phyloP scores from a whole-genome alignment of 1,140 invertebrate species.

The Telenomus remus region DNA sequence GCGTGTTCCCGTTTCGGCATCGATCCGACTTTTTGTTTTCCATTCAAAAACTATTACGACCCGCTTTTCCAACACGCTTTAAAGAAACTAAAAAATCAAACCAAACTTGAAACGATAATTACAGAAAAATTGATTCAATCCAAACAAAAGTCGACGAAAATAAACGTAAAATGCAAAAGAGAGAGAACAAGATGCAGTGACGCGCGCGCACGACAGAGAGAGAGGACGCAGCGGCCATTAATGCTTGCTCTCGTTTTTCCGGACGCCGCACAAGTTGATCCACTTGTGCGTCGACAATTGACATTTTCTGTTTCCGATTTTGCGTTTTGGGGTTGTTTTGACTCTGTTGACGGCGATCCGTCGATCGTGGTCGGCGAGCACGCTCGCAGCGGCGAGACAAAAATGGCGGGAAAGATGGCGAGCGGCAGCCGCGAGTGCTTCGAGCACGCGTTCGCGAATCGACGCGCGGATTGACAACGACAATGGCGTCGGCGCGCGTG shows the following conservation, averaged over 20 bases:
- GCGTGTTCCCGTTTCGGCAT: slow-evolving; percentile 40
- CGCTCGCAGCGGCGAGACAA: slow-evolving; percentile 1
- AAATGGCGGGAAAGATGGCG: slow-evolving; percentile 46
- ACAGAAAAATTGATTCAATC: no score
- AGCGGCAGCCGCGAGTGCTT: neutral
- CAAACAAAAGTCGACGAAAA: no score
- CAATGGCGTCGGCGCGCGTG: slow-evolving; percentile 3
- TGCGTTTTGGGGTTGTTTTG: no score
- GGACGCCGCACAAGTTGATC: slow-evolving; percentile 4
- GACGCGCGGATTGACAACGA: slow-evolving; percentile 9
- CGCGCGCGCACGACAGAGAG: slow-evolving; percentile 11
- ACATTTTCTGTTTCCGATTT: neutral
- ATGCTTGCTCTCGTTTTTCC: slow-evolving; percentile 21
- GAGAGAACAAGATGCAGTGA: slow-evolving; percentile 7
- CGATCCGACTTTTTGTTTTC: slow-evolving; percentile 7
- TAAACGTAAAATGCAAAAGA: neutral
- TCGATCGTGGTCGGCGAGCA: neutral
- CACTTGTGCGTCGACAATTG: neutral
- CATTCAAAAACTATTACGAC: no score
- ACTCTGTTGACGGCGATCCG: neutral
- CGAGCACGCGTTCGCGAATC: slow-evolving; percentile 1
- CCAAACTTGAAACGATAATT: no score
- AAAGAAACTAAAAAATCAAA: no score
- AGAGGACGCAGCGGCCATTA: slow-evolving; percentile 31
- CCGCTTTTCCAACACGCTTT: no score